A percentile compares a stretch with the other conserved stretches of the same genome.
Evolutionary conservation across 2,797 vertebrate species (phyloP).

Genomic region (Gouania willdenowi): DNA sequence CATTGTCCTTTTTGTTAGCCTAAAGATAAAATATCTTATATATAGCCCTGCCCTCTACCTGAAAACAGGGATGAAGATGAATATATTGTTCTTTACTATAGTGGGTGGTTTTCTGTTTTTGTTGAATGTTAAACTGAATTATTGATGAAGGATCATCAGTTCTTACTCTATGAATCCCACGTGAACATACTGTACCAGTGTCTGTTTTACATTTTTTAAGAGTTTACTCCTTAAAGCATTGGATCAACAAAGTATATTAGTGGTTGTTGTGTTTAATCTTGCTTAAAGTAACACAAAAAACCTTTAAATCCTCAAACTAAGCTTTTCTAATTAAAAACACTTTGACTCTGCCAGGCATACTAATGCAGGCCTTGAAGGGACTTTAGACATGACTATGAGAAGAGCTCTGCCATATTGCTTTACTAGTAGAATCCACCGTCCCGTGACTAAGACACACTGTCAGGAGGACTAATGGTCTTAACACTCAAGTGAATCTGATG

Average conservation of each 20-base stretch:
- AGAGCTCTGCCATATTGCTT: constrained; percentile 63
- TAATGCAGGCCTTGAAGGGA: constrained; percentile 54
- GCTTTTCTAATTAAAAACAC: constrained; percentile 70
- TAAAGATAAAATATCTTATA: too few species aligned
- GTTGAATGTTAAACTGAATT: too few species aligned
- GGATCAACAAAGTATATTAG: constrained; percentile 7
- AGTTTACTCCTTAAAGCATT: not conserved
- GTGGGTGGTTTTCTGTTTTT: too few species aligned
- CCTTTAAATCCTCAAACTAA: constrained; percentile 52
- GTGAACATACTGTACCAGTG: too few species aligned
- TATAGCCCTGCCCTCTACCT: too few species aligned
- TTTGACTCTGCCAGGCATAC: constrained; percentile 46
- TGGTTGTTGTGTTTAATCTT: constrained; percentile 31
- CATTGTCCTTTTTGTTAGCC: too few species aligned
- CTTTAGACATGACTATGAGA: constrained; percentile 47
- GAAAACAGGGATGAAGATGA: too few species aligned
- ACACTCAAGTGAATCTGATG: constrained; percentile 74
- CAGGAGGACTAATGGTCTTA: constrained; percentile 72
- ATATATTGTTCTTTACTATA: too few species aligned
- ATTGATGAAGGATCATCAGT: too few species aligned
- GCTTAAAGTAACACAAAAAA: constrained; percentile 48
- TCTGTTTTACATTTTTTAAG: too few species aligned
- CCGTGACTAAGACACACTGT: constrained; percentile 67
- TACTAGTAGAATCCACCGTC: constrained; percentile 64
- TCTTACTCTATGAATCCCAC: too few species aligned